Evolutionary conservation across 2,113 vertebrate genomes (phyloP).

Genomic region (Xenotilapia flavipinnis): DNA sequence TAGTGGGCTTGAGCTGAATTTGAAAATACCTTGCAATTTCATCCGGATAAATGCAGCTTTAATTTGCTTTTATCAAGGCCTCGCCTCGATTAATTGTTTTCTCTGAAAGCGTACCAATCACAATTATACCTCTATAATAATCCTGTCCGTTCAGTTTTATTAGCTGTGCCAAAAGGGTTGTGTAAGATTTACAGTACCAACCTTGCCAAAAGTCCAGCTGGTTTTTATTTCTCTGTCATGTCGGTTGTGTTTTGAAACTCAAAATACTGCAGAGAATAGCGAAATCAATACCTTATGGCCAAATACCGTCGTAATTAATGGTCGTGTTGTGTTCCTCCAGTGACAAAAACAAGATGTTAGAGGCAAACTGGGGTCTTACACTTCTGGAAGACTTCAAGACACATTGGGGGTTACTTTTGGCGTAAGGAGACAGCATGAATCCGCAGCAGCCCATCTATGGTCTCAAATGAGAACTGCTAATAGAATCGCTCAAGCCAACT

Average conservation of each 20-base stretch:
- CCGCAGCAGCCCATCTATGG: background rate
- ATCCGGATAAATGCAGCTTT: background rate
- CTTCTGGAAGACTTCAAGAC: background rate
- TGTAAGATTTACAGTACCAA: conserved; percentile 26
- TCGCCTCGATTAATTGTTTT: background rate
- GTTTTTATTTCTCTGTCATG: conserved; percentile 62
- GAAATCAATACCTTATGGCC: conserved; percentile 48
- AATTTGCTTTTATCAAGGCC: background rate
- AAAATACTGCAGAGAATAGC: background rate
- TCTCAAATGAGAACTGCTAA: background rate
- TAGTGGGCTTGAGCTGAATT: background rate
- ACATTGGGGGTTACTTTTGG: background rate
- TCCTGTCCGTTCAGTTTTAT: conserved; percentile 4
- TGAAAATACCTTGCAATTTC: background rate
- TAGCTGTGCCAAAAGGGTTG: conserved; percentile 19
- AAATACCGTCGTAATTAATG: conserved; percentile 32
- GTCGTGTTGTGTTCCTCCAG: background rate
- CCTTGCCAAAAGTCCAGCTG: conserved; percentile 42
- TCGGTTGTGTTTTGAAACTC: conserved; percentile 18
- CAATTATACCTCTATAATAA: background rate
- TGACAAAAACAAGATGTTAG: background rate
- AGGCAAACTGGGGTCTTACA: background rate
- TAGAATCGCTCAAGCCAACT: background rate
- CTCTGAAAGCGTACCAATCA: background rate
- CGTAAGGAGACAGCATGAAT: background rate